Percentiles rank a stretch among this genome's conserved stretches.
Conservation (phyloP, 2,797 vertebrate genomes). For the Pangasius krempfi region DNA sequence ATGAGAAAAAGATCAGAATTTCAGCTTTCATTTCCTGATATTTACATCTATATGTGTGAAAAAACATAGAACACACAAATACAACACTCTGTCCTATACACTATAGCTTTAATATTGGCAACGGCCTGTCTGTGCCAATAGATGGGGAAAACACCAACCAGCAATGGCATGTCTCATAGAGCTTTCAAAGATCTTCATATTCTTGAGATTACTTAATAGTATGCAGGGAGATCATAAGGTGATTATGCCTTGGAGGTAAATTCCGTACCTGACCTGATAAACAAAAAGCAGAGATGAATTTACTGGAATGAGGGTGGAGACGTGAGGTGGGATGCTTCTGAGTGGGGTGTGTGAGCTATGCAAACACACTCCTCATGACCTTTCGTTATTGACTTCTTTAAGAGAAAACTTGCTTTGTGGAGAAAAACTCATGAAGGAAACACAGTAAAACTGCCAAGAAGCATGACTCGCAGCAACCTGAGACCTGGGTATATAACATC, state of each 20-base stretch:
- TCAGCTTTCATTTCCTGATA: neutral
- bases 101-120: neutral
- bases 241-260: slow-evolving; percentile 17
- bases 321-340: slow-evolving; percentile 37
- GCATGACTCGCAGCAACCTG: neutral
- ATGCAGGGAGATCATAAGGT: neutral
- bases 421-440: neutral
- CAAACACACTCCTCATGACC: slow-evolving; percentile 4
- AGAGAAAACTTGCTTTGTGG: neutral
- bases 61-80: neutral
- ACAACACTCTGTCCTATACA: neutral
- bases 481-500: neutral
- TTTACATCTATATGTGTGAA: neutral
- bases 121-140: too few relatives aligned
- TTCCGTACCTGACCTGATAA: slow-evolving; percentile 3
- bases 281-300: slow-evolving; percentile 38
- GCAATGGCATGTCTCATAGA: neutral
- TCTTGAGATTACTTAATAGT: slow-evolving; percentile 1
- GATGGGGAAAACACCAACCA: neutral
- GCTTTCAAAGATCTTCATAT: neutral
- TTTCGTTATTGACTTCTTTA: slow-evolving; percentile 2
- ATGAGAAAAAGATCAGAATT: neutral
- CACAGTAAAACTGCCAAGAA: neutral
- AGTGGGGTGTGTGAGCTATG: slow-evolving; percentile 17
- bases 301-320: slow-evolving; percentile 53